Percentiles rank a stretch among this genome's conserved stretches.
Conservation (phyloP, 2,888 invertebrate genomes). For the Blastobasis adustella region DNA sequence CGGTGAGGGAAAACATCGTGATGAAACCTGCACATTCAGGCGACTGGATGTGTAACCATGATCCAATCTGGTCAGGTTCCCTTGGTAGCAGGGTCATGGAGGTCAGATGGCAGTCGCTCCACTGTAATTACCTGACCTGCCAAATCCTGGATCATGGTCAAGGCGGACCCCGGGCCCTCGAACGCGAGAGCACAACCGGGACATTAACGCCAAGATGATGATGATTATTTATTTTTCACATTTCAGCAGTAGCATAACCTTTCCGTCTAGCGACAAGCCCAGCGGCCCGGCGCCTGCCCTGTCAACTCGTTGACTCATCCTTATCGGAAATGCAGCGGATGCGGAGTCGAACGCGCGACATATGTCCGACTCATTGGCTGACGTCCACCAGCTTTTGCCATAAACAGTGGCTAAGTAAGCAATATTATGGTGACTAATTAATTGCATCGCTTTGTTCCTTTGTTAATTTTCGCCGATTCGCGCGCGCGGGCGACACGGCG, state of each 20-base stretch:
- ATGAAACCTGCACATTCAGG: too few species aligned
- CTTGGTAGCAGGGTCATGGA: too few species aligned
- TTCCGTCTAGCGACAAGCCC: background rate
- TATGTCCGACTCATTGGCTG: constrained; percentile 50
- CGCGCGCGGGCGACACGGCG: too few species aligned
- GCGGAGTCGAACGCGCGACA: constrained; percentile 39
- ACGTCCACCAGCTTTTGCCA: constrained; percentile 49
- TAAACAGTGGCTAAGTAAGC: constrained; percentile 45
- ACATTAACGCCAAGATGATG: too few species aligned
- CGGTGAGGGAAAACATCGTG: too few species aligned
- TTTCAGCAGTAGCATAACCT: background rate
- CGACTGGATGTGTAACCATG: too few species aligned
- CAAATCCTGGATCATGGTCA: too few species aligned
- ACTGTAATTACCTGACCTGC: too few species aligned
- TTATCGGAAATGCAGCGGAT: constrained; percentile 68
- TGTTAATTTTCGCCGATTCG: constrained; percentile 28
- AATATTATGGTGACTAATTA: constrained; percentile 57
- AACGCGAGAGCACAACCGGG: too few species aligned
- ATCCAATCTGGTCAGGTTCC: too few species aligned
- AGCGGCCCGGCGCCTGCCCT: background rate
- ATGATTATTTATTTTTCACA: background rate
- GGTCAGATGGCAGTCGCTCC: too few species aligned
- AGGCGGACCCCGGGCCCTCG: too few species aligned
- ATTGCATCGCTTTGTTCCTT: constrained; percentile 61
- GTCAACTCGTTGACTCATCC: constrained; percentile 44